Percentiles rank a stretch among this genome's conserved stretches.
These are phyloP conservation scores for Sialia sialis DNA, from an alignment of 2,113 vertebrate genomes.

Conservation along the genomic window DNA sequence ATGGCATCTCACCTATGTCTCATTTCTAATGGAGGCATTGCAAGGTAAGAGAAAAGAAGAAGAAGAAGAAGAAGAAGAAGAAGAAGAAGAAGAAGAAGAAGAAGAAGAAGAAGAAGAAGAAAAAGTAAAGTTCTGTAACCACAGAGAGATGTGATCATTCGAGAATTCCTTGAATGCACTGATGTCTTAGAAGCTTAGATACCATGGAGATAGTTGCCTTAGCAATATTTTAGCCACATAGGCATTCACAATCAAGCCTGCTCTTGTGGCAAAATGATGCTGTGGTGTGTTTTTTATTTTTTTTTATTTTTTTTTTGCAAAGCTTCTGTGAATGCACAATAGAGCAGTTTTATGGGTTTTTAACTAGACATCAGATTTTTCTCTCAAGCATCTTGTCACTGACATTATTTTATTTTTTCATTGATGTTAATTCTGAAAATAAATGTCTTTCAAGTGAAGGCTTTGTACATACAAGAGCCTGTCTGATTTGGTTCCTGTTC, in stretches of 20 bases:
- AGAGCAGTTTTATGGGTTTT: neutral
- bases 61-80: neutral
- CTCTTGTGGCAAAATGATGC: neutral
- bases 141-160: neutral
- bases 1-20: neutral
- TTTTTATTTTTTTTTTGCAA: neutral
- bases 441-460: neutral
- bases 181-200: slow-evolving; percentile 13
- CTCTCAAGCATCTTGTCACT: neutral
- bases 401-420: neutral
- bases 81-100: no score
- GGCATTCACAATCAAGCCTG: slow-evolving; percentile 6
- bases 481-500: neutral
- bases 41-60: neutral
- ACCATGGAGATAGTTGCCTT: slow-evolving; percentile 63
- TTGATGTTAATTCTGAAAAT: neutral
- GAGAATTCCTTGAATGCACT: neutral
- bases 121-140: neutral
- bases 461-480: neutral
- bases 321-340: slow-evolving; percentile 9
- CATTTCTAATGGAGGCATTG: neutral
- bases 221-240: slow-evolving; percentile 39
- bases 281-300: neutral
- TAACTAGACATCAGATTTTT: neutral
- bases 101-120: neutral